Evolutionary conservation across 2,888 invertebrate species (phyloP), one percentile per base, ranked within the genome.

Genomic region (Drosophila incognita): DNA sequence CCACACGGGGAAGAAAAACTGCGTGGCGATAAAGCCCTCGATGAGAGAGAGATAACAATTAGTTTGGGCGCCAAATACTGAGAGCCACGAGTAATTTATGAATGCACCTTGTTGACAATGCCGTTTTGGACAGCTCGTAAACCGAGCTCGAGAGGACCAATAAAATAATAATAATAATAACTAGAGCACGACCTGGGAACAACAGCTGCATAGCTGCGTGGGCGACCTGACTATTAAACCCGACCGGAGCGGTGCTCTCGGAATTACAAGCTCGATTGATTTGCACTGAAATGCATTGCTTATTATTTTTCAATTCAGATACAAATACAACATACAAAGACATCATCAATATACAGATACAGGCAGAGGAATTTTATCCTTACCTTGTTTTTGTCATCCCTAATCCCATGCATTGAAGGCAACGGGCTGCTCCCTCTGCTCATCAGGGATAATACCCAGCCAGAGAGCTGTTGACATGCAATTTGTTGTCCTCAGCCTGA

Each of bases 251-350:
- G 4, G 27, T n/a, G 33, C 69, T 54, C 76, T 76, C 42, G 48
- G 64, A 75, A 87, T 90, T 89, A 81, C 89, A 88, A 86, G 86
- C 86, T 87, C 90, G 90, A 90, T 87, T 87, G 86, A 89, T 70
- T 88, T 67, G 86, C 82, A 80, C 18, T 18, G 6, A 27, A 54
- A 36, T 51, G 46, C 38, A 51, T 24, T 65, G 38, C 40, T 61
- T 54, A 59, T 65, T 68, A 51, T 63, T 71, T 67, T 64, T 36
- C 51, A 81, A 59, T 74, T 57, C 67, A 57, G 58, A 76, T 57
- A 60, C 60, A 69, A 69, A 66, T 57, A 60, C 38, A 46, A 24
- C 13, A 18, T 7, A 36, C 36, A 36, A 63, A 57, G 69, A 65
- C 51, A 59, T 8, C 21, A 46, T 53, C 5, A 21, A 35, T 56